Evolutionary conservation across 2,113 vertebrate species (phyloP), one percentile per base, ranked within the genome.

Genomic region (Tetraodon nigroviridis): DNA sequence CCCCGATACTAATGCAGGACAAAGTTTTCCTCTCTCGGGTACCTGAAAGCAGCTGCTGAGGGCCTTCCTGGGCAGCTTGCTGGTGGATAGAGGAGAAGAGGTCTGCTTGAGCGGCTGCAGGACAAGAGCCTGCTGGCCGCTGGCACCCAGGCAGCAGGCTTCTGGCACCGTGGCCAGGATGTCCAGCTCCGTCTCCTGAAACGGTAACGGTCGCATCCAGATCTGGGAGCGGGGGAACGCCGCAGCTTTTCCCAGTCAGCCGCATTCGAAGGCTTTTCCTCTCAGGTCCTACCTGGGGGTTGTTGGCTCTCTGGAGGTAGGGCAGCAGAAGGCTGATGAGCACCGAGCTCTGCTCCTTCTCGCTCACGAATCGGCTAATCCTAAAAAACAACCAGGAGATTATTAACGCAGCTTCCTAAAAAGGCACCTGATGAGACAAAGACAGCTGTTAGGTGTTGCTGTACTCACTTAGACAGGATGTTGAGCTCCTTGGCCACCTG

Each of bases 401-500:
- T 37, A 37, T 73, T 18, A 54, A 8, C 10, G 13, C 65, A 2
- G 27, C 22, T 44, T 12, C 3, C 20, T 19, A 17, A 29, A 37
- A 17, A 29, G 4, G 24, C 24, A 27, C 41, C 42, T 20, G 5
- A 46, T 12, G 51, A 63, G 11, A 47, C 22, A 20, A 41, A 32
- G 3, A 7, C 52, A 41, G 22, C 0, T 13, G 40, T 20, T 8
- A 6, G 41, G 2, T 24, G 37, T 15, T 15, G n/a, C n/a, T 1
- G 11, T 7, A 88, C 94, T 90, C 87, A 97, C 97, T 93, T 98
- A 60, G 96, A 99, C 60, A 99, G 93, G 77, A 99, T 95, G 83
- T 91, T 94, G 68, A 99, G 94, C 66, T 99, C 95, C 76, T 93
- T 98, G 80, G 92, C 91, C 77, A 98, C 92, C 86, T 95, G 94